Evolutionary conservation across 2,797 vertebrate species (phyloP), one percentile per base, ranked within the genome.

Genomic region (Rhincodon typus): DNA sequence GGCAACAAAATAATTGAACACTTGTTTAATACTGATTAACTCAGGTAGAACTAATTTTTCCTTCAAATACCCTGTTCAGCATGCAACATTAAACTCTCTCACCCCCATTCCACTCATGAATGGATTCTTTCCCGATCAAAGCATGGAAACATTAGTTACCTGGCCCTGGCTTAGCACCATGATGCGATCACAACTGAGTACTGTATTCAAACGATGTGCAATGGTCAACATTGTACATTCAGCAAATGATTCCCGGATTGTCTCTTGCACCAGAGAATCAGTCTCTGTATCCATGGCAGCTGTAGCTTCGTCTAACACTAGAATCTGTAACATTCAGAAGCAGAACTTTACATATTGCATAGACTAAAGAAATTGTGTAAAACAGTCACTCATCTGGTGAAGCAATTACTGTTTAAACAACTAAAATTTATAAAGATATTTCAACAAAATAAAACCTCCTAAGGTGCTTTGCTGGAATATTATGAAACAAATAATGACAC

Each of bases 141-240:
- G 12, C 13, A 3, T 86, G 42, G 87, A 38, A 42, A 38, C 42
- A 25, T 90, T 23, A 69, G 10, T 96, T 97, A 99, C 99, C 98
- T 99, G 98, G 97, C 99, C 99, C 96, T 98, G 98, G 96, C 98
- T 98, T 96, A 99, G 98, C 97, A 99, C 98, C 98, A 99, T 99
- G 96, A 99, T 98, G 96, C 98, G 98, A 96, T 99, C 98, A 0
- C 98, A 99, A 97, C 97, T 98, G 50, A 99, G 98, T 34, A 99
- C 98, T 0, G 98, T 98, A 95, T 99, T 98, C 95, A 99, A 97
- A 95, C 98, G 98, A 96, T 99, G 99, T 95, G 99, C 98, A 50
- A 99, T 99, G 2, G 99, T 99, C 96, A 99, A 97, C 96, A 98
- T 99, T 96, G 99, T 99, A 97, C 98, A 99, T 97, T 98, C 98